Base-by-base conservation (phyloP, 2,888 invertebrate species). In the Melanostoma mellinum region DNA sequence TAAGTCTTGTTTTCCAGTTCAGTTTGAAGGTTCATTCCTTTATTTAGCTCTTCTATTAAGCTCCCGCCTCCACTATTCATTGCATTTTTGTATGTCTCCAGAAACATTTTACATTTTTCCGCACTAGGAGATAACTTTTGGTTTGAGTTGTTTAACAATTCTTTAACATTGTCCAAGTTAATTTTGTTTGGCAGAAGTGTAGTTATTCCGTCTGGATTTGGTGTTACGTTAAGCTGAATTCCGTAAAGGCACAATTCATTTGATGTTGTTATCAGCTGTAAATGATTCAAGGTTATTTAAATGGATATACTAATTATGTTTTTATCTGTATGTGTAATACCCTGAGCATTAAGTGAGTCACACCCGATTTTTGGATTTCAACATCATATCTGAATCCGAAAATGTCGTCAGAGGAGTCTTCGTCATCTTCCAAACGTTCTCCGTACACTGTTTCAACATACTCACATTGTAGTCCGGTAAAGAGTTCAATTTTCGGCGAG, bases 201-300 rank as follows among this genome's bases (percentile, higher is more conserved):
- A 1, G 89, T 88, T 4, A 90, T 87, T 2, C 89, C 90, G 85
- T 89, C 89, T 2, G 89, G 89, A 78, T 90, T 89, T 0, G 89
- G 89, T 0, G 87, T 88, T 8, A 89, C 86, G 56, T 89, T 87
- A 32, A 91, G 44, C 60, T 88, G 86, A n/a, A 88, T 85, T 3
- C 90, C 91, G 86, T 88, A 91, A 42, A 91, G 86, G 67, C 91
- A 90, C 36, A 91, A 84, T 78, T 90, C 89, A 36, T 86, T 85
- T 3, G 85, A 76, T 3, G 87, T 52, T 3, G 89, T 87, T 5
- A 90, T 81, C 50, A 90, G 55, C 88, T 88, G 5, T 3, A 60
- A 32, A 2, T 32, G 30, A 20, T 52, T 56, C 8, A 42, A 52
- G 8, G 4, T 65, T 42, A 20, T 30, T 42, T 48, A 42, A 6